Conservation (phyloP, 2,797 vertebrate genomes). For the Falco naumanni region DNA sequence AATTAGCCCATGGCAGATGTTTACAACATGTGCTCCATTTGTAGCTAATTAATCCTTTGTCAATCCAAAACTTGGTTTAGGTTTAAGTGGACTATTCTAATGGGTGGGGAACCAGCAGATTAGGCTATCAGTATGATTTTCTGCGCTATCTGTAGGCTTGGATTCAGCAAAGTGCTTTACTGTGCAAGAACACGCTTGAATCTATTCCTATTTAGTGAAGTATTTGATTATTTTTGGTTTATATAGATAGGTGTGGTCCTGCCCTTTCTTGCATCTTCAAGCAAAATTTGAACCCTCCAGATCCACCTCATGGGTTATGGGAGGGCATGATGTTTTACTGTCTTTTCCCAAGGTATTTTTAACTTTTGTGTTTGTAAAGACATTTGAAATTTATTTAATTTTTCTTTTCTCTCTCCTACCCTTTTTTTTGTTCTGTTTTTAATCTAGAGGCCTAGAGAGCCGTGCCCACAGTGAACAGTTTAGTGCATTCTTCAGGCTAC, state of each 20-base stretch:
- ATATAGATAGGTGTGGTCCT: not conserved
- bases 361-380: not conserved
- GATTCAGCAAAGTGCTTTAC: not conserved
- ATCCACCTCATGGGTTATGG: accelerated
- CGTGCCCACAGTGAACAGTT: slow-evolving; percentile 92
- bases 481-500: slow-evolving; percentile 90
- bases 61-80: not conserved
- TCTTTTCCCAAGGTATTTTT: slow-evolving; percentile 3
- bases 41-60: not conserved
- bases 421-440: not conserved
- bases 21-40: not conserved
- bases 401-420: not conserved
- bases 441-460: slow-evolving; percentile 88
- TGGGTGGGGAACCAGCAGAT: not conserved
- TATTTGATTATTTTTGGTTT: not conserved
- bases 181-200: not conserved
- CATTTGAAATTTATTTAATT: not conserved
- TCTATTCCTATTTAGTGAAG: not conserved
- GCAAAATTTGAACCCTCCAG: not conserved
- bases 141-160: not conserved
- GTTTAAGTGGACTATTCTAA: not conserved
- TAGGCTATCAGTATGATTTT: not conserved
- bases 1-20: not conserved
- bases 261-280: not conserved
- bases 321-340: not conserved